Evolutionary conservation across 2,113 vertebrate species (phyloP), one percentile per base, ranked within the genome.

Genomic region (Hucho hucho): DNA sequence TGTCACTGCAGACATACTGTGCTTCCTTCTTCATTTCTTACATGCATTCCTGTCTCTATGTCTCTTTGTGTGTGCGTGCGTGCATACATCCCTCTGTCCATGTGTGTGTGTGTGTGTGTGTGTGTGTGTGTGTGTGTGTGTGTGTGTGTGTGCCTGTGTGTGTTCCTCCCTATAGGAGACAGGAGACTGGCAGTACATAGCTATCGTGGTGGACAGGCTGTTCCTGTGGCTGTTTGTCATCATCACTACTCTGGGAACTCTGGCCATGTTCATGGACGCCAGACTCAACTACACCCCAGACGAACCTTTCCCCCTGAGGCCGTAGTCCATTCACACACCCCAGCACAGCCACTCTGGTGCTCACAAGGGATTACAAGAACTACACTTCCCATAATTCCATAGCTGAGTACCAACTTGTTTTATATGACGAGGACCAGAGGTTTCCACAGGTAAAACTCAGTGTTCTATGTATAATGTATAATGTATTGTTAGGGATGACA

Each of bases 161-260:
- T 83, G 37, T 71, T 22, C 64, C 13, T 53, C 37, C 46, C 63
- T 81, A 16, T 89, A 97, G 96, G 92, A 96, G 81, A 96, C 95
- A 76, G 94, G 92, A 73, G 96, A 97, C 86, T 97, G 96, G 96
- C 95, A 97, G 84, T 97, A 92, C 79, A 95, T 97, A 26, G 96
- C 96, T 56, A 89, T 97, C 74, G 96, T 97, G 64, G 92, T 96
- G 77, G 96, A 97, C 74, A 94, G 95, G 3, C 94, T 97, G 49
- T 97, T 97, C 90, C 82, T 97, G 56, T 96, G 95, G 95, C 89
- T 95, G 56, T 97, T 97, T 81, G 91, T 97, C 77, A 82, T 94
- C 84, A 94, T 95, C 91, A 97, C 96, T 58, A 94, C 92, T n/a
- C 86, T 97, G 43, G 96, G 96, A n/a, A 97, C 96, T 47, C 37